These are phyloP conservation scores for Trachops cirrhosus DNA, from an alignment of 2,797 vertebrate genomes.

Conservation along the genomic window DNA sequence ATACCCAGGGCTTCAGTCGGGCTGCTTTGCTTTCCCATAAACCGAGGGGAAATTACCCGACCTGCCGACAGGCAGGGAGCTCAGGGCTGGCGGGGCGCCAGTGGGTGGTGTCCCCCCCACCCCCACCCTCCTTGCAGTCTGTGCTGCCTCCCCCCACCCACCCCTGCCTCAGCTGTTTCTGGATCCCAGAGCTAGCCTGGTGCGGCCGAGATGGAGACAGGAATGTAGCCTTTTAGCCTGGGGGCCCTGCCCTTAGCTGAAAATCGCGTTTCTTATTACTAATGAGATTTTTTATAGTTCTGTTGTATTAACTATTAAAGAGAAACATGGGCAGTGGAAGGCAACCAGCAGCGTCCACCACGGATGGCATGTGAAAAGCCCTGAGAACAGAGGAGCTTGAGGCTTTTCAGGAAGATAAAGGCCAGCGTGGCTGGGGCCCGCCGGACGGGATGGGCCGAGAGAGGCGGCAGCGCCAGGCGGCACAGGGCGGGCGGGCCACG, in stretches of 20 bases:
- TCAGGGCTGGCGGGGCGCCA: background rate
- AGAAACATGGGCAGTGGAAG: background rate
- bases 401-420: background rate
- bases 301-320: background rate
- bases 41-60: background rate
- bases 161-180: background rate
- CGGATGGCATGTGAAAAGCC: background rate
- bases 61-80: background rate
- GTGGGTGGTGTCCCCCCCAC: background rate
- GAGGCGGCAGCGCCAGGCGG: background rate
- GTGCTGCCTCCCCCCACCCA: background rate
- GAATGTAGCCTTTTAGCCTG: background rate
- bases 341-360: background rate
- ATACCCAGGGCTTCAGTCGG: background rate
- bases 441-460: no score
- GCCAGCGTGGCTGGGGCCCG: background rate
- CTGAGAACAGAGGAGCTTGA: background rate
- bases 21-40: background rate
- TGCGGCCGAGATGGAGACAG: background rate
- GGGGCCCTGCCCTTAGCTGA: background rate
- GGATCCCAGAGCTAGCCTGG: background rate
- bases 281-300: background rate
- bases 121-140: background rate
- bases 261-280: background rate
- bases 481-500: background rate